Conservation (phyloP, 53 echinoderm and acorn worm species). For the Mesocentrotus franciscanus region DNA sequence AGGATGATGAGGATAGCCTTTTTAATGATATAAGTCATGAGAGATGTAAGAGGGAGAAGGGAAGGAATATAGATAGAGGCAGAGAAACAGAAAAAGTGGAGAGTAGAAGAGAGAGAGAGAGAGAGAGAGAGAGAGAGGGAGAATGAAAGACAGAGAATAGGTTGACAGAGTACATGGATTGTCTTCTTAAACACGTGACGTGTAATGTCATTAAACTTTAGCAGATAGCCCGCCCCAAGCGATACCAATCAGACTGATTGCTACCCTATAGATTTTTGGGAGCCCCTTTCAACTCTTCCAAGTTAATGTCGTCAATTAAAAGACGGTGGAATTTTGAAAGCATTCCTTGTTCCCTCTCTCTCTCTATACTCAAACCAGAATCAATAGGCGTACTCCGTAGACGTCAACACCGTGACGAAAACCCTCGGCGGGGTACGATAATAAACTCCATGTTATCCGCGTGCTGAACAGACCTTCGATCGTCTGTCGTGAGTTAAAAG, state of each 20-base stretch:
- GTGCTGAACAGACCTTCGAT: neutral
- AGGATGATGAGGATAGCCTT: no score
- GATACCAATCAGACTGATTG: conserved; percentile 52
- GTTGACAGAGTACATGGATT: neutral
- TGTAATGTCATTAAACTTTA: conserved; percentile 60
- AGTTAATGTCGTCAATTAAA: conserved; percentile 59
- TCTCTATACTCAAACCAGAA: neutral
- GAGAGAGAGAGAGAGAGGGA: no score
- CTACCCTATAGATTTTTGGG: conserved; percentile 44
- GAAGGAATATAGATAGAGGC: no score
- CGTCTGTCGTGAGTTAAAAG: neutral
- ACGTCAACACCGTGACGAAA: conserved; percentile 16
- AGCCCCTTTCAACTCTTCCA: conserved; percentile 49
- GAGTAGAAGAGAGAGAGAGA: no score
- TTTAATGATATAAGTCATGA: no score
- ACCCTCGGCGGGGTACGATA: conserved; percentile 14
- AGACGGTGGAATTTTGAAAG: conserved; percentile 30
- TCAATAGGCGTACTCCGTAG: conserved; percentile 3
- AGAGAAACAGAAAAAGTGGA: no score
- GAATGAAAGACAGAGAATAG: neutral
- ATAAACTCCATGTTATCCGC: conserved; percentile 15
- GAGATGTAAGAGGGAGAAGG: no score
- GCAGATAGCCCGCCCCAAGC: conserved; percentile 18
- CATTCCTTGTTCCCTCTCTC: conserved; percentile 21
- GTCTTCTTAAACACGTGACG: conserved; percentile 35